Percentiles rank a stretch among this genome's conserved stretches.
Evolutionary conservation across 1,140 invertebrate genomes (phyloP).

Genomic region (Frieseomelitta varia): DNA sequence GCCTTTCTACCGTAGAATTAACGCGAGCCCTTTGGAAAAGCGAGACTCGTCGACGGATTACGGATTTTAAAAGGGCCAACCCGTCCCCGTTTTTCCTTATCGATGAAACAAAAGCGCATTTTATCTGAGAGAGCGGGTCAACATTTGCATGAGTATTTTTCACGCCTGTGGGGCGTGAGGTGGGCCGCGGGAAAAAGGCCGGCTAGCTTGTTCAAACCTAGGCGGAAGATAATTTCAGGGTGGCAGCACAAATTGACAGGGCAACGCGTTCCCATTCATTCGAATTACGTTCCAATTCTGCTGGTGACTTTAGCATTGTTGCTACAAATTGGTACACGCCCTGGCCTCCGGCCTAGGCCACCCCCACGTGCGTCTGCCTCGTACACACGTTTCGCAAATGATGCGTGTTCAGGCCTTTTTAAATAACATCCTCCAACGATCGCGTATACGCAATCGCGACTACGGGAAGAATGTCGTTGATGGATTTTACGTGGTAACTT

Average conservation of each 20-base stretch:
- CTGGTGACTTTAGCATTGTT: conserved; percentile 81
- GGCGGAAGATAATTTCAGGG: conserved; percentile 78
- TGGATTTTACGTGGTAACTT: not conserved
- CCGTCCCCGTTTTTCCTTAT: not conserved
- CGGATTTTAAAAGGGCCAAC: too few species aligned
- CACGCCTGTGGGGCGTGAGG: not conserved
- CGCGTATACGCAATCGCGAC: not conserved
- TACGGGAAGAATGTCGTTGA: not conserved
- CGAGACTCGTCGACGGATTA: not conserved
- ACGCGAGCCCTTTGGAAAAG: not conserved
- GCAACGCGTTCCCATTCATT: conserved; percentile 80
- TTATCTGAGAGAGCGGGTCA: not conserved
- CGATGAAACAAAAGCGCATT: not conserved
- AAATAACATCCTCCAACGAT: conserved; percentile 58
- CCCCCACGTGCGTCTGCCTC: conserved; percentile 27
- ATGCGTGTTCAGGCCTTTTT: conserved; percentile 43
- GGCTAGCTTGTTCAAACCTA: conserved; percentile 19
- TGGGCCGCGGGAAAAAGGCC: not conserved
- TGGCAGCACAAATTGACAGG: conserved; percentile 81
- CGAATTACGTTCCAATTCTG: conserved; percentile 82
- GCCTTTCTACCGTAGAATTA: not conserved
- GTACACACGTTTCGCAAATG: conserved; percentile 43
- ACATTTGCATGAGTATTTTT: conserved; percentile 11
- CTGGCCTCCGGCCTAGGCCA: conserved; percentile 67
- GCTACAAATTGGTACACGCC: conserved; percentile 82